Evolutionary conservation across 2,888 invertebrate species (phyloP).

Genomic region (Netelia melanura): DNA sequence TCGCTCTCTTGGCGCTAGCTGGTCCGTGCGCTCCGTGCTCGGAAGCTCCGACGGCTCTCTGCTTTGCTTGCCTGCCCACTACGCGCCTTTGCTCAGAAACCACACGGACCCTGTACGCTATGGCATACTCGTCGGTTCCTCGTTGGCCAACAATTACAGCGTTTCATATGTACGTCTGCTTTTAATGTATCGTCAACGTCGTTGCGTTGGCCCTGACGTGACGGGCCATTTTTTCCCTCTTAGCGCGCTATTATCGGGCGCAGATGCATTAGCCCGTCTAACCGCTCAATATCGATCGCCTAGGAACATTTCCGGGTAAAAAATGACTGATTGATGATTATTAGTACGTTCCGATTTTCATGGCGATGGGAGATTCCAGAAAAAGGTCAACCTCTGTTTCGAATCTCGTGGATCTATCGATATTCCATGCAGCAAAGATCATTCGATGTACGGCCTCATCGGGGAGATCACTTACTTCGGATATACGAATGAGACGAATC

Average conservation of each 20-base stretch:
- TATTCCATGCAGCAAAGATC: constrained; percentile 1
- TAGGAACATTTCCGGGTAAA: not conserved
- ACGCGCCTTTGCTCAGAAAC: constrained; percentile 62
- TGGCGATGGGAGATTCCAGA: not conserved
- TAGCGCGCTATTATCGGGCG: constrained; percentile 32
- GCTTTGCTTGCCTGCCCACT: constrained; percentile 60
- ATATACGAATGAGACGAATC: constrained; percentile 29
- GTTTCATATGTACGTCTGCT: constrained; percentile 23
- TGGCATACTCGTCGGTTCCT: constrained; percentile 41
- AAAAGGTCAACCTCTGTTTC: not conserved
- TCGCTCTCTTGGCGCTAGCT: constrained; percentile 39
- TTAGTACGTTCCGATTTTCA: not conserved
- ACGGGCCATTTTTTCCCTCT: constrained; percentile 14
- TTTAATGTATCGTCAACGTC: constrained; percentile 1
- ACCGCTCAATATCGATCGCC: not conserved
- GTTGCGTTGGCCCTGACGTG: constrained; percentile 19
- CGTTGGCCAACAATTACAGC: constrained; percentile 44
- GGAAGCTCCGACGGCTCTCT: constrained; percentile 45
- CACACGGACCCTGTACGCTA: constrained; percentile 47
- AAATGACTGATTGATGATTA: constrained; percentile 36
- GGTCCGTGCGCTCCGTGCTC: constrained; percentile 53
- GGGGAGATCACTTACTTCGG: not conserved
- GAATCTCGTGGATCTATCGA: not conserved
- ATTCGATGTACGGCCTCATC: not conserved
- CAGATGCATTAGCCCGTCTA: constrained; percentile 43